Evolutionary conservation across 2,113 vertebrate species (phyloP), one percentile per base, ranked within the genome.

Genomic region (Diadophis punctatus): DNA sequence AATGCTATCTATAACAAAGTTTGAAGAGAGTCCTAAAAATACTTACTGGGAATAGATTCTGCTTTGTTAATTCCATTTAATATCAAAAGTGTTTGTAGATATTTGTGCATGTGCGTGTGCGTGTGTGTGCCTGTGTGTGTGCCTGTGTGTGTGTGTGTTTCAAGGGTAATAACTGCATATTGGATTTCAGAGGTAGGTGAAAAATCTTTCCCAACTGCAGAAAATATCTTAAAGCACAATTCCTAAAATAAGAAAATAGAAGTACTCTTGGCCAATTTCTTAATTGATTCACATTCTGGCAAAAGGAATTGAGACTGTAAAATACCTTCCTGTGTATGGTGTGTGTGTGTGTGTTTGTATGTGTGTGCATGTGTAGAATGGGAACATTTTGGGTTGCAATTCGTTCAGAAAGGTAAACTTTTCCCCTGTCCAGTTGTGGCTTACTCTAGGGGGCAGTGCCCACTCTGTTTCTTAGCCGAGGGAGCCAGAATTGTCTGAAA

Each of bases 171-270:
- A 90, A 46, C 8, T 91, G 18, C 51, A 86, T 25, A 87, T 89
- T 27, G 87, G 6, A 10, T 90, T 95, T 94, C 23, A 80, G 2
- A 58, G 10, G 55, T 85, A 39, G n/a, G 88, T 55, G 88, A 91
- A 74, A 88, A 87, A 11, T 14, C 87, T 89, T 90, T 34, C 23
- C 88, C 18, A 86, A 46, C 51, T 53, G 85, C 34, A 34, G 51
- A 90, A 34, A 86, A 88, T 52, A 87, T 34, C 90, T 89, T 93
- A 93, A 92, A 91, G 93, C 16, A 11, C 88, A 93, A n/a, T 93
- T 96, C 93, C 84, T 92, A 34, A 93, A 87, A 34, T 92, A 18
- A 8, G 86, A 93, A 90, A 87, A 58, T 93, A 30, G 94, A 34
- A 46, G 14, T 30, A 89, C 48, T 20, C 63, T 22, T 43, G 58